Evolutionary conservation across 2,888 invertebrate genomes (phyloP), one percentile per base, ranked within the genome.

Genomic region (Xestia rhomboidea): DNA sequence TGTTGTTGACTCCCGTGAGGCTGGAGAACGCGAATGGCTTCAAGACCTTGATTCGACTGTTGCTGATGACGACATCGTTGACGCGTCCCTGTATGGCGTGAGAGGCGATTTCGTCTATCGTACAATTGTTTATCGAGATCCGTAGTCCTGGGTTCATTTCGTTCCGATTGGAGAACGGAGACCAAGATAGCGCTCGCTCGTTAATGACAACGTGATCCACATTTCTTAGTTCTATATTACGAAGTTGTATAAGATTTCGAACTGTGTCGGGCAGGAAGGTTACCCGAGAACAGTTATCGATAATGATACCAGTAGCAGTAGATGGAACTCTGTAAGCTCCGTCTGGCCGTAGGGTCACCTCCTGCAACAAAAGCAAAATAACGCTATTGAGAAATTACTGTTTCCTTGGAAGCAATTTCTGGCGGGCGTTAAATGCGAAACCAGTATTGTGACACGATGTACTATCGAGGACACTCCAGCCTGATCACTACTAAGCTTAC

Each of bases 11-110:
- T 87, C 97, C 97, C 68, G 97, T 96, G 64, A 98, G 97, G 92
- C 98, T 98, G 79, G 98, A 98, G 91, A 98, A 98, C 0, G 98
- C 98, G 92, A 98, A 98, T 0, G 98, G 97, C 87, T 97, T 97
- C 77, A 98, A 95, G 75, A 95, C 95, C 41, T 97, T 97, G 76
- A 98, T 97, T 78, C 93, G 96, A 70, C 97, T 97, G 84, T 97
- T 96, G 76, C 97, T 97, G 81, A 98, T 97, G 75, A 95, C 93
- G 83, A 98, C 97, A 87, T 97, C 97, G 89, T 98, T 97, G 80
- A 98, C 97, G 82, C 97, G 97, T 8, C 98, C 98, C 90, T 97
- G 97, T 89, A 98, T 97, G 51, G 98, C 97, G 87, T 97, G 96
- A 51, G 97, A 97, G 30, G 97, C 94, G 84, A 97, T 97, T 86